Percentiles rank a stretch among this genome's conserved stretches.
Conservation (phyloP, 2,113 vertebrate species). For the Chelonoidis abingdonii region DNA sequence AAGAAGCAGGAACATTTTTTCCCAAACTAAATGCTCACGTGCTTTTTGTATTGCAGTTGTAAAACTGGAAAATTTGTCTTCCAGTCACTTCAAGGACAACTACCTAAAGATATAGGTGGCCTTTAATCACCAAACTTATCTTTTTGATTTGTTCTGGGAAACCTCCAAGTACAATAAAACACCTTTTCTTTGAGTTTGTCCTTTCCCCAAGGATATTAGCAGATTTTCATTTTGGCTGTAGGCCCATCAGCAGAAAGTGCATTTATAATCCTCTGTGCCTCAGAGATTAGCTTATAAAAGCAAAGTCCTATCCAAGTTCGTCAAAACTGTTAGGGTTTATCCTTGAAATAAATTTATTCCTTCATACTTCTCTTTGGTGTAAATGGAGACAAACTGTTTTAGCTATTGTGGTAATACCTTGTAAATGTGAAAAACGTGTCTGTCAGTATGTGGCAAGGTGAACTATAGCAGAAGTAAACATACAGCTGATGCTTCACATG, state of each 20-base stretch:
- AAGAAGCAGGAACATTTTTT: no score
- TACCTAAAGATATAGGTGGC: accelerated
- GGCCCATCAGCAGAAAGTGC: accelerated
- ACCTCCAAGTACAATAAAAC: neutral
- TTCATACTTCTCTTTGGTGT: neutral
- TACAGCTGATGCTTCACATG: neutral
- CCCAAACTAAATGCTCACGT: no score
- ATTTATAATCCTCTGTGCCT: neutral
- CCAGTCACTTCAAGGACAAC: accelerated
- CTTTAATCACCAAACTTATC: neutral
- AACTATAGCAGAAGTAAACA: neutral
- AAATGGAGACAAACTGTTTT: neutral
- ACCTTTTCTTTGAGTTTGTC: neutral
- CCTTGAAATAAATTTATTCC: neutral
- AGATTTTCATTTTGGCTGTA: neutral
- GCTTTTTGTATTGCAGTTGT: no score
- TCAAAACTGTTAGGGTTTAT: neutral
- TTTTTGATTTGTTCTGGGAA: neutral
- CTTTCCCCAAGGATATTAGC: neutral
- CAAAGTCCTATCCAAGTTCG: neutral
- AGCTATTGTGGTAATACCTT: neutral
- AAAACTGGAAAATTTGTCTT: neutral
- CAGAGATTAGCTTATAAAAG: neutral
- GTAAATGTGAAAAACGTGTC: neutral
- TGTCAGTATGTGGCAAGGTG: neutral